Evolutionary conservation across 2,113 vertebrate genomes (phyloP).

Genomic region (Tragelaphus scriptus): DNA sequence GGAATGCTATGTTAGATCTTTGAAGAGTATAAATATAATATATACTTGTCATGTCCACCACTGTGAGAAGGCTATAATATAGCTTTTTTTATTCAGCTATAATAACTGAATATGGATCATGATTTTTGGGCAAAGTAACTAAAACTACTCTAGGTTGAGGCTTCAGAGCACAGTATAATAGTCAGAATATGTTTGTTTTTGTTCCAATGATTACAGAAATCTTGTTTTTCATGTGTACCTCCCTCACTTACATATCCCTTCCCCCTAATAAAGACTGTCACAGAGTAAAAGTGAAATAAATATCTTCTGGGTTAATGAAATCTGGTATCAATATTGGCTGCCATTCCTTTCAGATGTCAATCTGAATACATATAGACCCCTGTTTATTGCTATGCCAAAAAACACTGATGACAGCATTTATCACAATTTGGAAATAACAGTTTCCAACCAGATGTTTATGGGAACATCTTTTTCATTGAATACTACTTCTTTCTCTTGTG

Average conservation of each 20-base stretch:
- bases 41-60: too few species aligned
- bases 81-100: background rate
- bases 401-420: background rate
- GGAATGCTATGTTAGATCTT: background rate
- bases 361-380: background rate
- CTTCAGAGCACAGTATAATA: background rate
- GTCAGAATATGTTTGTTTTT: background rate
- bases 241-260: too few species aligned
- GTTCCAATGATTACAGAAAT: background rate
- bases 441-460: background rate
- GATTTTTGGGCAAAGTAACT: background rate
- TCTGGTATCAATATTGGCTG: background rate
- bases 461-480: background rate
- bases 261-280: background rate
- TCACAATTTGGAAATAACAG: background rate
- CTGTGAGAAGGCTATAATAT: background rate
- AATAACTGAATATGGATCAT: background rate
- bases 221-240: background rate
- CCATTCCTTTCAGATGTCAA: background rate
- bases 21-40: background rate
- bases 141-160: background rate
- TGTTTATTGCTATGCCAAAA: background rate
- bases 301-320: background rate
- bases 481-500: background rate
- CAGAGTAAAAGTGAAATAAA: background rate